Evolutionary conservation across 2,113 vertebrate genomes (phyloP).

Genomic region (Geococcyx californianus): DNA sequence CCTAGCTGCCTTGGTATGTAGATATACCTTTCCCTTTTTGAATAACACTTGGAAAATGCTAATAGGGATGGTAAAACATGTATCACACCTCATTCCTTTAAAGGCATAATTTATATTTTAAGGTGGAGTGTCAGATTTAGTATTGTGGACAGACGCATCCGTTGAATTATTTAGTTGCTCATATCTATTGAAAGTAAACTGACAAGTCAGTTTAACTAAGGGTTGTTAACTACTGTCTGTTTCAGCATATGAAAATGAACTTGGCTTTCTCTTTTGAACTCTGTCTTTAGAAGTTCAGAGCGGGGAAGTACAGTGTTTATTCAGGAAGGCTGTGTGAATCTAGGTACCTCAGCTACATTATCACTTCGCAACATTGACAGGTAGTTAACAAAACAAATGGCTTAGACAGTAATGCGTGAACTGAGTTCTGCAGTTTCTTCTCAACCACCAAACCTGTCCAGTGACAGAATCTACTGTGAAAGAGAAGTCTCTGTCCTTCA

Average conservation of each 20-base stretch:
- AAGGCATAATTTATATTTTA: neutral
- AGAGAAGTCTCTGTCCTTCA: neutral
- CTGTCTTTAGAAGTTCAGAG: conserved; percentile 64
- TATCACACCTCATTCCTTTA: neutral
- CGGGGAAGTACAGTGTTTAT: conserved; percentile 66
- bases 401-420: conserved; percentile 22
- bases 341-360: conserved; percentile 68
- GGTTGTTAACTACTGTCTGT: conserved; percentile 7
- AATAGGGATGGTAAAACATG: neutral
- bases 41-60: neutral
- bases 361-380: conserved; percentile 83
- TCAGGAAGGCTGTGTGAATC: conserved; percentile 63
- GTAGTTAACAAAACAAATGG: conserved; percentile 89
- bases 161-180: neutral
- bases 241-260: conserved; percentile 50
- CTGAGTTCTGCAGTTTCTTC: conserved; percentile 31
- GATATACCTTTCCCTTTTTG: neutral
- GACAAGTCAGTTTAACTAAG: neutral
- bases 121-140: neutral
- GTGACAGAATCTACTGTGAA: conserved; percentile 32
- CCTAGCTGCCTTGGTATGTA: neutral
- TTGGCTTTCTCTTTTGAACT: conserved; percentile 64
- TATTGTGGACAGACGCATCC: neutral
- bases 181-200: neutral
- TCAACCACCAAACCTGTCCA: conserved; percentile 68